A percentile compares a stretch with the other conserved stretches of the same genome.
Evolutionary conservation across 1,140 invertebrate species (phyloP).

Genomic region (Condylostylus longicornis): DNA sequence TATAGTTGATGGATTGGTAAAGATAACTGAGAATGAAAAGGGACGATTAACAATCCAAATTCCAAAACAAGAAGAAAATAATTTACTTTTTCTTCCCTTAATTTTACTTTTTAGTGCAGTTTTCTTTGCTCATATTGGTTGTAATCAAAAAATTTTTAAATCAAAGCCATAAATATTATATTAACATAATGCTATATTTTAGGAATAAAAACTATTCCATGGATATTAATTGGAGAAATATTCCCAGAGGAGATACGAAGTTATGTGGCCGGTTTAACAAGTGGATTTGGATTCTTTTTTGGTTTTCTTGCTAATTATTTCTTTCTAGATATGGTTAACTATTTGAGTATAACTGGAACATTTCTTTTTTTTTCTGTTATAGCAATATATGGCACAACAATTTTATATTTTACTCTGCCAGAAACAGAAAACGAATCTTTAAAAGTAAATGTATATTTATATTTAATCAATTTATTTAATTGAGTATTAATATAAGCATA

Average conservation of each 20-base stretch:
- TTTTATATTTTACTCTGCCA: constrained; percentile 37
- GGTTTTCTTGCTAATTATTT: constrained; percentile 55
- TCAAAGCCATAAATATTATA: too few species aligned
- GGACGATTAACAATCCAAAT: too few species aligned
- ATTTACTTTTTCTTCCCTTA: constrained; percentile 50
- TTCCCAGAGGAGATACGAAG: constrained; percentile 48
- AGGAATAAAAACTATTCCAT: constrained; percentile 56
- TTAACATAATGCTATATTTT: too few species aligned
- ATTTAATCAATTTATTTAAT: too few species aligned
- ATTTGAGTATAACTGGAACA: constrained; percentile 46
- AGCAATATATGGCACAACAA: constrained; percentile 43
- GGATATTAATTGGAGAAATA: constrained; percentile 62
- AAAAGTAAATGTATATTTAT: constrained; percentile 24
- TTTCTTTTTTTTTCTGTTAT: constrained; percentile 41
- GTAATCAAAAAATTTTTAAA: too few species aligned
- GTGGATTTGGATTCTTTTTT: constrained; percentile 55
- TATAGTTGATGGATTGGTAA: too few species aligned
- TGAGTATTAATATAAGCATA: too few species aligned
- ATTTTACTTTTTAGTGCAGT: constrained; percentile 47
- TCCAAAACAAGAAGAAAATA: constrained; percentile 28
- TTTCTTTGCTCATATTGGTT: constrained; percentile 48
- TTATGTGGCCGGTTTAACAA: constrained; percentile 48
- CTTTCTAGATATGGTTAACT: constrained; percentile 46
- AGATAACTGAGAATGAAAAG: too few species aligned
- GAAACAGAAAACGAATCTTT: constrained; percentile 72